These are phyloP conservation scores for Polymixis lichenea DNA, from an alignment of 2,888 invertebrate species.

Conservation along the genomic window DNA sequence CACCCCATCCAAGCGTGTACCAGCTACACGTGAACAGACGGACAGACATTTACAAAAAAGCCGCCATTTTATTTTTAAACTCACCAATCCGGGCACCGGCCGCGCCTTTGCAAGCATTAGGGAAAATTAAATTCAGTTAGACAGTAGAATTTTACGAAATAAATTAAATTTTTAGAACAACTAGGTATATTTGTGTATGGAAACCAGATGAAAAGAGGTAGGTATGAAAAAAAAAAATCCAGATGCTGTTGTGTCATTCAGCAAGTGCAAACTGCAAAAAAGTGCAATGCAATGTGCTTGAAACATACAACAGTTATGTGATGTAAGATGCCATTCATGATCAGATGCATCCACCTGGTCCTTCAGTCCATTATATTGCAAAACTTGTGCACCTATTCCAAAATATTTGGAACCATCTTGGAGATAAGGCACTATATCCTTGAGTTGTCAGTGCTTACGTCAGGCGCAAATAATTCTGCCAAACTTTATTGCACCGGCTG, in stretches of 20 bases:
- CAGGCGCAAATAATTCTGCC: not conserved
- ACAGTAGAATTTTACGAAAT: constrained; percentile 54
- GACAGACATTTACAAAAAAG: constrained; percentile 74
- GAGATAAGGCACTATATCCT: not conserved
- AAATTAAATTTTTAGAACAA: constrained; percentile 18
- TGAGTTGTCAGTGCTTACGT: not conserved
- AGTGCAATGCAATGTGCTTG: constrained; percentile 57
- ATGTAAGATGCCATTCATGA: constrained; percentile 29
- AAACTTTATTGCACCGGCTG: not conserved
- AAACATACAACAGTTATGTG: constrained; percentile 41
- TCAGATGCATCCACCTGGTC: constrained; percentile 11
- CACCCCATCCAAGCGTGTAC: constrained; percentile 81
- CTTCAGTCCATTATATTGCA: not conserved
- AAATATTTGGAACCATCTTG: not conserved
- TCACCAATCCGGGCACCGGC: constrained; percentile 93
- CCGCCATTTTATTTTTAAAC: constrained; percentile 80
- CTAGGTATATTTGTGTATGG: constrained; percentile 10
- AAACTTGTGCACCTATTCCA: not conserved
- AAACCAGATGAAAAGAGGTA: constrained; percentile 24
- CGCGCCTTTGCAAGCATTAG: constrained; percentile 89
- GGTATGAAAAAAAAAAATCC: not conserved
- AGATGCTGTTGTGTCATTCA: constrained; percentile 22
- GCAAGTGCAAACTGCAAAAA: constrained; percentile 38
- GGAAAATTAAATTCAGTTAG: constrained; percentile 79
- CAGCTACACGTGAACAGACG: constrained; percentile 70